These are phyloP conservation scores for Peromyscus maniculatus DNA, from an alignment of 2,113 vertebrate species.

Conservation along the genomic window DNA sequence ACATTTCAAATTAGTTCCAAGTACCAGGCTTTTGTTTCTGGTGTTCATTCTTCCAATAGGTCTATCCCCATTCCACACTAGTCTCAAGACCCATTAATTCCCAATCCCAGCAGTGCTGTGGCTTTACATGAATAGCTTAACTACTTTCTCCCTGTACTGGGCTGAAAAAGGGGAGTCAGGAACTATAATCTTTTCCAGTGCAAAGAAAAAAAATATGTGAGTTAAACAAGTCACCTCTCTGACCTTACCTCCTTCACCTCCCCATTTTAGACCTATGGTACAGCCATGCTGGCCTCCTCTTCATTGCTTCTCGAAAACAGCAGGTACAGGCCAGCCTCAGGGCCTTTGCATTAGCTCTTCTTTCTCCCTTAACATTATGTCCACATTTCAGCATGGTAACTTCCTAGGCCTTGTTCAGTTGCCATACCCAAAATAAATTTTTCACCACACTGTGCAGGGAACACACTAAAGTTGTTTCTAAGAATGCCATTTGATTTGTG, in stretches of 20 bases:
- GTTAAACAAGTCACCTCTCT: constrained; percentile 36
- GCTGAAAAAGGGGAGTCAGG: constrained; percentile 7
- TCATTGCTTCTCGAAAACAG: background rate
- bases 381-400: background rate
- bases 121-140: constrained; percentile 44
- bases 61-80: constrained; percentile 41
- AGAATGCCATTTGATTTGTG: constrained; percentile 31
- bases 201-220: constrained; percentile 59
- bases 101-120: constrained; percentile 8
- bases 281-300: background rate
- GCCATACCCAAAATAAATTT: constrained; percentile 15
- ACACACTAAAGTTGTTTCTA: constrained; percentile 15
- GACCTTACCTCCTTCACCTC: background rate
- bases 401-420: constrained; percentile 48
- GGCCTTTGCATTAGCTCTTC: constrained; percentile 30
- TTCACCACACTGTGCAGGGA: background rate
- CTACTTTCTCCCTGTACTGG: constrained; percentile 26
- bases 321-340: background rate
- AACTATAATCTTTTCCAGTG: constrained; percentile 30
- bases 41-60: background rate
- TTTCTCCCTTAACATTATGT: constrained; percentile 7
- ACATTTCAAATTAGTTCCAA: constrained; percentile 6
- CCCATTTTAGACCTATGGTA: background rate
- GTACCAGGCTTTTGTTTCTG: constrained; percentile 32
- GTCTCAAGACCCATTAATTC: constrained; percentile 4